These are phyloP conservation scores for Atta colombica DNA, from an alignment of 1,140 invertebrate species.

Conservation along the genomic window DNA sequence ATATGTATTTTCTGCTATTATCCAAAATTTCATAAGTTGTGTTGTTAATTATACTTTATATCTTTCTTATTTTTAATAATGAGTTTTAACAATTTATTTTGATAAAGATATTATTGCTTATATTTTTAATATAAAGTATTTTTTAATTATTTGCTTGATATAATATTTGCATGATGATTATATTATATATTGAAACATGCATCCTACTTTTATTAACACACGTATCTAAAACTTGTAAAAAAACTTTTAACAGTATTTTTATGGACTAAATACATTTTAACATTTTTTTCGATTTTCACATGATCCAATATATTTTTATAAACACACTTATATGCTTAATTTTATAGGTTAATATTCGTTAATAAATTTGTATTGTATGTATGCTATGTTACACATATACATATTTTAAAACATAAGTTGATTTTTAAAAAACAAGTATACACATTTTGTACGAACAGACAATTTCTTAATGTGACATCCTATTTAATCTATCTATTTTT, in stretches of 20 bases:
- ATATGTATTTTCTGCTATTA: neutral
- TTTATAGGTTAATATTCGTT: neutral
- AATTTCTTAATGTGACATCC: neutral
- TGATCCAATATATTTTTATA: constrained; percentile 3
- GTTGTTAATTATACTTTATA: neutral
- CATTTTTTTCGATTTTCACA: constrained; percentile 2
- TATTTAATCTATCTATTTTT: neutral
- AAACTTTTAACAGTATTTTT: neutral
- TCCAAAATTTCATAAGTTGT: neutral
- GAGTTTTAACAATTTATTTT: neutral
- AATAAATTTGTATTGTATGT: neutral
- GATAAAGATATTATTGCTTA: neutral
- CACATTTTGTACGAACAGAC: neutral
- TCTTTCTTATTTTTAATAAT: constrained; percentile 5
- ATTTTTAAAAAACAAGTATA: neutral
- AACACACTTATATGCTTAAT: neutral
- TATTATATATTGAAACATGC: neutral
- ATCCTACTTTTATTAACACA: neutral
- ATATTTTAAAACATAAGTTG: neutral
- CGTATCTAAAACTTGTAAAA: neutral
- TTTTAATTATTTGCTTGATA: constrained; percentile 1
- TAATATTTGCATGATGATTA: neutral
- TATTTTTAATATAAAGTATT: neutral
- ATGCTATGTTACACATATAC: neutral
- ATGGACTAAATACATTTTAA: constrained; percentile 8